Percentiles rank a stretch among this genome's conserved stretches.
Evolutionary conservation across 2,797 vertebrate species (phyloP).

Genomic region (Enteromius radiatus): DNA sequence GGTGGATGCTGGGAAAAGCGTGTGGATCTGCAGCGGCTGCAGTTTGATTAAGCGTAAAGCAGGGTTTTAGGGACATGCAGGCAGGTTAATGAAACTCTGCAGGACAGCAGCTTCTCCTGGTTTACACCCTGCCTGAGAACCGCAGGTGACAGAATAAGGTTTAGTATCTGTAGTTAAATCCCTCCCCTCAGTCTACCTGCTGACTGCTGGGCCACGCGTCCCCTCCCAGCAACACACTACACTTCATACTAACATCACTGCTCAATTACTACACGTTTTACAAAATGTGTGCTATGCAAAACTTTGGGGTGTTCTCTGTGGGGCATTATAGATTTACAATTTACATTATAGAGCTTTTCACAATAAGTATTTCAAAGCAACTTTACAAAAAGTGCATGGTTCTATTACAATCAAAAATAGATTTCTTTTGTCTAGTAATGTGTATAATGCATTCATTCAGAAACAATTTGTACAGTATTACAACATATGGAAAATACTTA

Average conservation of each 20-base stretch:
- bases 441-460: not conserved
- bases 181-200: conserved; percentile 50
- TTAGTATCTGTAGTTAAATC: conserved; percentile 65
- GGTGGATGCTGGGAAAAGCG: conserved; percentile 15
- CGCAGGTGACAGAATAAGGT: conserved; percentile 82
- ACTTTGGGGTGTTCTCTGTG: not conserved
- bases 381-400: not conserved
- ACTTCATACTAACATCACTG: not conserved
- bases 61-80: conserved; percentile 79
- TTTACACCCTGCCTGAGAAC: conserved; percentile 76
- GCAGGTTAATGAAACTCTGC: conserved; percentile 86
- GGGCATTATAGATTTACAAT: not conserved
- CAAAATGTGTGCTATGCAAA: not conserved
- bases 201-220: conserved; percentile 64
- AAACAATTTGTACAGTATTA: not conserved
- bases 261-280: not conserved
- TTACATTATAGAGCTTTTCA: not conserved
- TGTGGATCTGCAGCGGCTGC: conserved; percentile 67
- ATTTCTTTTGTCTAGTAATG: not conserved
- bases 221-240: not conserved
- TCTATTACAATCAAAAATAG: not conserved
- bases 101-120: conserved; percentile 71
- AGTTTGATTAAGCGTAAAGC: conserved; percentile 82
- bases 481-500: not conserved
- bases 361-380: too few species aligned